Percentiles rank a stretch among this genome's conserved stretches.
Conservation (phyloP, 2,888 invertebrate species). For the Drosophila barbarae region DNA sequence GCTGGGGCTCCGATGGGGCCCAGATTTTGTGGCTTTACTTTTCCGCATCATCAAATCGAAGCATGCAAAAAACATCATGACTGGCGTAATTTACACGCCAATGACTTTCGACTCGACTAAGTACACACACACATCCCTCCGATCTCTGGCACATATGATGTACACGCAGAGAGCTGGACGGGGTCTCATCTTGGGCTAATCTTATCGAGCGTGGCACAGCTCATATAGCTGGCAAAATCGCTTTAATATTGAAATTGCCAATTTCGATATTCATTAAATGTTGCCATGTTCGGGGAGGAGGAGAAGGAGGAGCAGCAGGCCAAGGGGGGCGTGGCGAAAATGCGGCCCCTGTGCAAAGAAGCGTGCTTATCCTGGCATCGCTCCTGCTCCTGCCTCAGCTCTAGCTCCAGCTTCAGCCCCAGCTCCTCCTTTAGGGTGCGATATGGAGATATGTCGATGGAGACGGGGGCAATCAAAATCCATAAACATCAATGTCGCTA, state of each 20-base stretch:
- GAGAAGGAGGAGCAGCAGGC: too few relatives aligned
- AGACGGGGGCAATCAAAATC: slow-evolving; percentile 61
- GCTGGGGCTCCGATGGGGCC: slow-evolving; percentile 26
- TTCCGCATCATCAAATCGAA: slow-evolving; percentile 68
- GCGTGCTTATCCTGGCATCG: slow-evolving; percentile 69
- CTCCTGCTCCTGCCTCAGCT: slow-evolving; percentile 33
- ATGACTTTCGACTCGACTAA: slow-evolving; percentile 65
- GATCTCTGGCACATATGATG: slow-evolving; percentile 7
- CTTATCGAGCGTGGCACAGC: slow-evolving; percentile 68
- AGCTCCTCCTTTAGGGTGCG: slow-evolving; percentile 3
- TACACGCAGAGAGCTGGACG: background rate
- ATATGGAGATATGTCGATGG: slow-evolving; percentile 4
- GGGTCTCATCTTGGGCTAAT: slow-evolving; percentile 59
- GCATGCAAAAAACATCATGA: slow-evolving; percentile 54
- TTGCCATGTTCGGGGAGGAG: slow-evolving; percentile 17
- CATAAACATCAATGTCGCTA: slow-evolving; percentile 69
- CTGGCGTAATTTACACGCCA: slow-evolving; percentile 70
- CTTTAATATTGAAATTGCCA: slow-evolving; percentile 70
- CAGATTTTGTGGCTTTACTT: slow-evolving; percentile 64
- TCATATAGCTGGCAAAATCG: slow-evolving; percentile 68
- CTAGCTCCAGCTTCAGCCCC: background rate
- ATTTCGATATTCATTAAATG: slow-evolving; percentile 73
- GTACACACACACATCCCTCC: slow-evolving; percentile 20
- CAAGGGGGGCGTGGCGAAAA: slow-evolving; percentile 18
- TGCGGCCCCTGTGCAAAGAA: slow-evolving; percentile 45